Conservation (phyloP, 2,113 vertebrate species). For the Noturus placidus region DNA sequence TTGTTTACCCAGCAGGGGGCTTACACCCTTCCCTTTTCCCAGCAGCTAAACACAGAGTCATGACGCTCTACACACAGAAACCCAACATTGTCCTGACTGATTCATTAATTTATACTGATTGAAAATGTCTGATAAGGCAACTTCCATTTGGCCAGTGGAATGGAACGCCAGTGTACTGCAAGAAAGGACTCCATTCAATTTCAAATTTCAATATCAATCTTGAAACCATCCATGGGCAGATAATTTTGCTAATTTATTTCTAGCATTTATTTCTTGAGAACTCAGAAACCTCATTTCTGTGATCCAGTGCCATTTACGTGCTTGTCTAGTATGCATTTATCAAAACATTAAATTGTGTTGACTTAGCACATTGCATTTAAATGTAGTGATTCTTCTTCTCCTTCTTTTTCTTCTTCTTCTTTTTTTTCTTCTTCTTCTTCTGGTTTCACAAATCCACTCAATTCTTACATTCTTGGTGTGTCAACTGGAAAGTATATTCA, state of each 20-base stretch:
- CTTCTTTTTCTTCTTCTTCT: not conserved
- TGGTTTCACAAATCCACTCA: not conserved
- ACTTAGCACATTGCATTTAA: not conserved
- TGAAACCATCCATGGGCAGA: not conserved
- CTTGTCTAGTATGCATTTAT: not conserved
- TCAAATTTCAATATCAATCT: not conserved
- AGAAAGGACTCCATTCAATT: not conserved
- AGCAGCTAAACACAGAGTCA: no score
- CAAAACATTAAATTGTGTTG: not conserved
- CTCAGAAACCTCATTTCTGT: not conserved
- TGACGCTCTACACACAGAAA: no score
- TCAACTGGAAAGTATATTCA: not conserved
- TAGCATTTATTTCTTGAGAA: not conserved
- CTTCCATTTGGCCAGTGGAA: no score
- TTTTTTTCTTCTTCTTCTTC: not conserved
- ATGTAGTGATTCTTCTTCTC: not conserved
- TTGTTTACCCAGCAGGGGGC: no score
- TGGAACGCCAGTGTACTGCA: no score
- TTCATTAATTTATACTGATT: no score
- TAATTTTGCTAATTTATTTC: not conserved
- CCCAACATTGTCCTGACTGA: no score
- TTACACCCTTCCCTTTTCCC: no score
- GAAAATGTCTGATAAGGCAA: no score
- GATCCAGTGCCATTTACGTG: not conserved
- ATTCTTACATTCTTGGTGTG: not conserved